Evolutionary conservation across 2,888 invertebrate genomes (phyloP).

Genomic region (Fragum whitleyi): DNA sequence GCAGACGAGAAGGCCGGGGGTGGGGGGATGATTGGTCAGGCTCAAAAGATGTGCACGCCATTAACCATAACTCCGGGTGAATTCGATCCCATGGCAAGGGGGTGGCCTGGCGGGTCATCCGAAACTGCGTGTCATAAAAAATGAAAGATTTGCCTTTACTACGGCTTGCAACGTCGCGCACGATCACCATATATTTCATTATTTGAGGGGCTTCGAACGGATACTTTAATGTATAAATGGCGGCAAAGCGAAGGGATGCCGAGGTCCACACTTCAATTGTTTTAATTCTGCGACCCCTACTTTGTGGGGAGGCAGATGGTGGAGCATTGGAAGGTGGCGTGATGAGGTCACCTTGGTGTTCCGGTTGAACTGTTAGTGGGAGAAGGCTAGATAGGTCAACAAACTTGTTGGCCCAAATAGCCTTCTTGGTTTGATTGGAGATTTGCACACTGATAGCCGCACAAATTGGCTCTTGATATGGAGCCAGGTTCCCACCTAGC

Average conservation of each 20-base stretch:
- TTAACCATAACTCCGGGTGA: slow-evolving; percentile 24
- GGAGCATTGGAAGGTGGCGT: too few species aligned
- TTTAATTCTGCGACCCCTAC: background rate
- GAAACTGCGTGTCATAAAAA: slow-evolving; percentile 41
- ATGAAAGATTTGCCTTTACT: slow-evolving; percentile 30
- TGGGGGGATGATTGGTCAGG: background rate
- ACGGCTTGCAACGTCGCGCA: slow-evolving; percentile 35
- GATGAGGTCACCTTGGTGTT: too few species aligned
- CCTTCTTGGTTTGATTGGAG: too few species aligned
- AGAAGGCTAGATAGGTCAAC: too few species aligned
- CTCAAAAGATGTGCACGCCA: slow-evolving; percentile 22
- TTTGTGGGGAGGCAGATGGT: too few species aligned
- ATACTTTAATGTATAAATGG: slow-evolving; percentile 26
- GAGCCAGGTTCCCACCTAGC: too few species aligned
- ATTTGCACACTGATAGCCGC: too few species aligned
- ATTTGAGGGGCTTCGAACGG: slow-evolving; percentile 39
- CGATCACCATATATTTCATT: slow-evolving; percentile 46
- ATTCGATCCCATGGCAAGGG: slow-evolving; percentile 31
- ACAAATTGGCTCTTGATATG: too few species aligned
- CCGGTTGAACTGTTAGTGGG: too few species aligned
- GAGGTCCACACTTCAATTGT: slow-evolving; percentile 28
- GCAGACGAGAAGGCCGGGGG: background rate
- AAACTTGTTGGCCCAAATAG: too few species aligned
- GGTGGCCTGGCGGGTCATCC: slow-evolving; percentile 8
- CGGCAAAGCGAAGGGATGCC: slow-evolving; percentile 37